These are phyloP conservation scores for Hassar affinis DNA, from an alignment of 2,113 vertebrate species.

Conservation along the genomic window DNA sequence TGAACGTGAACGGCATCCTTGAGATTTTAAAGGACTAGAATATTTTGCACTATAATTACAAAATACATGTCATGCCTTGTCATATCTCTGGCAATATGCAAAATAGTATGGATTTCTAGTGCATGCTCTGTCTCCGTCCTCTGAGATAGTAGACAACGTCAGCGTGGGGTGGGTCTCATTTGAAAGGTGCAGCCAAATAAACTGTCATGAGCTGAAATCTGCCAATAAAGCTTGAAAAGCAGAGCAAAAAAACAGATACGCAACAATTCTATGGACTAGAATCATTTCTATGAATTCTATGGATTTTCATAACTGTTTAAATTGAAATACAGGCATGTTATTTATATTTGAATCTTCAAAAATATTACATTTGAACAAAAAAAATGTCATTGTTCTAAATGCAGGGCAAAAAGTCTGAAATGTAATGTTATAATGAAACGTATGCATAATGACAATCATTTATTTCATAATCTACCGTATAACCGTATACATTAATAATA, in stretches of 20 bases:
- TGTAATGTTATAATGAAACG: neutral
- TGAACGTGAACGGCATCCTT: neutral
- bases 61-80: slow-evolving; percentile 15
- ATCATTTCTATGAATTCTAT: neutral
- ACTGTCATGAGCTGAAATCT: slow-evolving; percentile 11
- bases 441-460: neutral
- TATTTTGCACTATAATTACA: slow-evolving; percentile 15
- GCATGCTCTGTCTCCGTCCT: slow-evolving; percentile 35
- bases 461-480: neutral
- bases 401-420: neutral
- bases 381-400: neutral
- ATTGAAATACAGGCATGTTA: neutral
- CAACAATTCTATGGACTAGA: neutral
- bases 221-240: neutral
- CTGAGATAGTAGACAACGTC: neutral
- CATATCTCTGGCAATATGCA: slow-evolving; percentile 16
- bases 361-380: neutral
- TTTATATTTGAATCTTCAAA: neutral
- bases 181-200: neutral
- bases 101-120: slow-evolving; percentile 29
- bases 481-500: neutral
- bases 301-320: slow-evolving; percentile 5
- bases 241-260: neutral
- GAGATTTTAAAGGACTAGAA: slow-evolving; percentile 14
- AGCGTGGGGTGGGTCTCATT: neutral